These are phyloP conservation scores for Dermatophagoides farinae DNA, from an alignment of 1,140 invertebrate genomes.

Conservation along the genomic window DNA sequence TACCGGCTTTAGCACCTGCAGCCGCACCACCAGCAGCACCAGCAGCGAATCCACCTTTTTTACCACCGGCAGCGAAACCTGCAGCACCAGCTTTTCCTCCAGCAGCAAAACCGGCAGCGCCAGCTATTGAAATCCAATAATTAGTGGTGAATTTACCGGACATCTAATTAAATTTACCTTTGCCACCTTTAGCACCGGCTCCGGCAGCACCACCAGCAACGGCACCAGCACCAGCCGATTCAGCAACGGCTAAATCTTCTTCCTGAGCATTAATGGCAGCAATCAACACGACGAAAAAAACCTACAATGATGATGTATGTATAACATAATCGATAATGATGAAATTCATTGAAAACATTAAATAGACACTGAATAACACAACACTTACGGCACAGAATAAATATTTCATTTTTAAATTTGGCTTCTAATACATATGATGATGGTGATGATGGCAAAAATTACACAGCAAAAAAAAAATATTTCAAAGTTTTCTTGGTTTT, in stretches of 20 bases:
- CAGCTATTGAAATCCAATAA: background rate
- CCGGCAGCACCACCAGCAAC: background rate
- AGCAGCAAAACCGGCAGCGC: background rate
- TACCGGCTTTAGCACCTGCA: constrained; percentile 3
- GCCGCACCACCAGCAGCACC: constrained; percentile 7
- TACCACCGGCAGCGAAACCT: background rate
- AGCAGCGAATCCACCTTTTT: constrained; percentile 4
- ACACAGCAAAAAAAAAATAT: too few relatives aligned
- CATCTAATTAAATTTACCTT: background rate
- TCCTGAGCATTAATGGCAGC: background rate
- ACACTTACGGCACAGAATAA: too few relatives aligned
- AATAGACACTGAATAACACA: too few relatives aligned
- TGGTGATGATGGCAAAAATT: too few relatives aligned
- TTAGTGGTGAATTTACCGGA: background rate
- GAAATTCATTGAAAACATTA: too few relatives aligned
- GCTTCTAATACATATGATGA: too few relatives aligned
- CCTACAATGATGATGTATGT: background rate
- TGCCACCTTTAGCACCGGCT: background rate
- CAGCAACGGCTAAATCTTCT: background rate
- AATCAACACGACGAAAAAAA: background rate
- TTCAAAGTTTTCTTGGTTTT: too few relatives aligned
- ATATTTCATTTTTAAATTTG: too few relatives aligned
- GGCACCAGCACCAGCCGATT: background rate
- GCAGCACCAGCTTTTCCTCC: background rate
- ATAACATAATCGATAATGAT: too few relatives aligned